Evolutionary conservation across 1,140 invertebrate genomes (phyloP), one percentile per base, ranked within the genome.

Genomic region (Mamestra configurata): DNA sequence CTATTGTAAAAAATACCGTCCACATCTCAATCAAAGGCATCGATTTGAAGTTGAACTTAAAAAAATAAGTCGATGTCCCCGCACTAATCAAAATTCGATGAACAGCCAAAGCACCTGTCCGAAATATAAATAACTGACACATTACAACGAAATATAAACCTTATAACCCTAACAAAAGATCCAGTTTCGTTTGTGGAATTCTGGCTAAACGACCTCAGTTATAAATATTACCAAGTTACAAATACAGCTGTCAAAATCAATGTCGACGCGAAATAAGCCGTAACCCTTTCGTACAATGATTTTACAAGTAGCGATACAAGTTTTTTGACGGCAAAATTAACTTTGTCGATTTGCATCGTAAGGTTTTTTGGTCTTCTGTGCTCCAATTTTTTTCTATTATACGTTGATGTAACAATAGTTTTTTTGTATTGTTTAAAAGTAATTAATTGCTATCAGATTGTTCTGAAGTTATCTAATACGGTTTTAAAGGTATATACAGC

Each of bases 1-100:
- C 7, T 5, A 18, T 13, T n/a, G 1, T 61, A 76, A 57, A 31
- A 11, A 76, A 43, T 35, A 53, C 20, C n/a, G 7, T 51, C 31
- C 57, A 22, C 15, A 37, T 77, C 61, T 53, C 61, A 77, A 77
- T 68, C 59, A 40, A 68, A 77, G 20, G 11, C 59, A 66, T 68
- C 61, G 27, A 77, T 66, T 24, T 77, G 37, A 68, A 77, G 11
- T 35, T 27, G 37, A 15, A 35, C 35, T n/a, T 18, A 15, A 79
- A 53, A 79, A 73, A 79, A 53, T 66, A 79, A 73, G 61, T 73
- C 70, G 49, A 53, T 64, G 59, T 73, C 70, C 57, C 78, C 70
- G 20, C 70, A 75, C 78, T 71, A 79, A 79, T 79, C 70, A 79
- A 79, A 73, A 61, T 66, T 66, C 71, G 70, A 79, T 79, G 78